Evolutionary conservation across 2,113 vertebrate genomes (phyloP).

Genomic region (Bufo gargarizans): DNA sequence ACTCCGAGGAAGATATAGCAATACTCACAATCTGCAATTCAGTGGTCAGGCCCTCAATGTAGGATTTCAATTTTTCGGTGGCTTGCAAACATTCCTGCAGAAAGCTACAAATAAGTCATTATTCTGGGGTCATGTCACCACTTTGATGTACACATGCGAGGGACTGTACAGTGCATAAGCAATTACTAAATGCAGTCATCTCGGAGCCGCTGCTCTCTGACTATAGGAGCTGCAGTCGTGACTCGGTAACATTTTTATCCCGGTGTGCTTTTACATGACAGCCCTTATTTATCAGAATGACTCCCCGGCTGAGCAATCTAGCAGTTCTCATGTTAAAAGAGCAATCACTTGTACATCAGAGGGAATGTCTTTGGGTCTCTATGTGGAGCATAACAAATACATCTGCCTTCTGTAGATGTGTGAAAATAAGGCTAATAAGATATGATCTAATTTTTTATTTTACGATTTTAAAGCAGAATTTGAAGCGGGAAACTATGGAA

Average conservation of each 20-base stretch:
- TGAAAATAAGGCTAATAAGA: neutral
- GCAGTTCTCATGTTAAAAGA: too few relatives aligned
- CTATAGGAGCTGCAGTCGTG: neutral
- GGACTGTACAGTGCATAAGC: neutral
- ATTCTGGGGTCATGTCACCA: slow-evolving; percentile 52
- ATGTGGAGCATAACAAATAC: neutral
- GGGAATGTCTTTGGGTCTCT: neutral
- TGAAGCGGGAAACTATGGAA: neutral
- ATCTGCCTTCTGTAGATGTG: neutral
- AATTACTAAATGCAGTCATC: neutral
- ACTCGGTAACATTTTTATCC: neutral
- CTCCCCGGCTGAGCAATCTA: neutral
- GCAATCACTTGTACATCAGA: neutral
- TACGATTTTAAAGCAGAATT: neutral
- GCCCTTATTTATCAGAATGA: neutral
- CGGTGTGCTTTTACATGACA: neutral
- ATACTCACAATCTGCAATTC: slow-evolving; percentile 71
- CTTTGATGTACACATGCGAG: slow-evolving; percentile 1
- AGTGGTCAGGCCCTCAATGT: slow-evolving; percentile 68
- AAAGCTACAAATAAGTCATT: slow-evolving; percentile 68
- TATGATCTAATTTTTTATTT: neutral
- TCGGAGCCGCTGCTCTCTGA: neutral
- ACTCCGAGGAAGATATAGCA: neutral
- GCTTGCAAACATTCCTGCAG: slow-evolving; percentile 74
- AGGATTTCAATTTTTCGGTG: slow-evolving; percentile 69